phyloP scores from a whole-genome alignment of 2,797 vertebrate species.

The Amphiprion clarkii region DNA sequence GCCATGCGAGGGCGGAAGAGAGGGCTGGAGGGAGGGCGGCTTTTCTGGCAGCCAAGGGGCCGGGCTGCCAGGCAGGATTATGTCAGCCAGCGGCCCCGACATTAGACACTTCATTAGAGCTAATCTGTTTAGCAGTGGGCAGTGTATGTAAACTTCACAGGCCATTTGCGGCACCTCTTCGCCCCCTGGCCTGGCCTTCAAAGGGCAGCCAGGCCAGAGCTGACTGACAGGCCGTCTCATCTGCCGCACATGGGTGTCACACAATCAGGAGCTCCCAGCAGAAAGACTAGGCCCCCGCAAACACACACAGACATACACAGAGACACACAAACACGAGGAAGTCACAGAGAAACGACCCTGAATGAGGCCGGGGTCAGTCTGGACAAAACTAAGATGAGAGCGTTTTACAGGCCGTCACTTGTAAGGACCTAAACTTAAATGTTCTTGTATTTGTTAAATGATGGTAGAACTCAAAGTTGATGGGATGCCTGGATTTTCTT shows the following conservation, averaged over 20 bases:
- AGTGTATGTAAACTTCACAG: constrained; percentile 99
- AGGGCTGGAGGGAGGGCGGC: constrained; percentile 90
- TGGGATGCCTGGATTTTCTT: constrained; percentile 1
- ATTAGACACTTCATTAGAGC: constrained; percentile 99
- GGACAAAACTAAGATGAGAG: constrained; percentile 29
- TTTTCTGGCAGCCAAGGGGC: constrained; percentile 98
- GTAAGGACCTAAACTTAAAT: constrained; percentile 38
- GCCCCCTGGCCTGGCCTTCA: constrained; percentile 94
- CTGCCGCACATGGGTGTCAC: constrained; percentile 91
- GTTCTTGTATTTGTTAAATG: constrained; percentile 4
- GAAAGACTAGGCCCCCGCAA: constrained; percentile 66
- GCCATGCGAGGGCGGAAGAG: constrained; percentile 91
- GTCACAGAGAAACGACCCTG: constrained; percentile 74
- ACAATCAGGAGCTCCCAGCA: constrained; percentile 83
- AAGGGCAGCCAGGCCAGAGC: constrained; percentile 89
- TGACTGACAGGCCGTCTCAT: constrained; percentile 97
- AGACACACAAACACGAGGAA: constrained; percentile 14
- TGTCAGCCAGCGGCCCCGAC: constrained; percentile 93
- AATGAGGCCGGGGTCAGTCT: constrained; percentile 76
- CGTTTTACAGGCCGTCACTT: constrained; percentile 71
- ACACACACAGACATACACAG: constrained; percentile 53
- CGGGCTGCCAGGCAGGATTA: constrained; percentile 98
- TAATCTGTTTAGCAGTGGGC: constrained; percentile 99
- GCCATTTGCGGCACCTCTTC: constrained; percentile 95
- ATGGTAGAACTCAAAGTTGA: constrained; percentile 4